A percentile compares a stretch with the other conserved stretches of the same genome.
Evolutionary conservation across 2,113 vertebrate species (phyloP).

Genomic region (Speoplatyrhinus poulsoni): DNA sequence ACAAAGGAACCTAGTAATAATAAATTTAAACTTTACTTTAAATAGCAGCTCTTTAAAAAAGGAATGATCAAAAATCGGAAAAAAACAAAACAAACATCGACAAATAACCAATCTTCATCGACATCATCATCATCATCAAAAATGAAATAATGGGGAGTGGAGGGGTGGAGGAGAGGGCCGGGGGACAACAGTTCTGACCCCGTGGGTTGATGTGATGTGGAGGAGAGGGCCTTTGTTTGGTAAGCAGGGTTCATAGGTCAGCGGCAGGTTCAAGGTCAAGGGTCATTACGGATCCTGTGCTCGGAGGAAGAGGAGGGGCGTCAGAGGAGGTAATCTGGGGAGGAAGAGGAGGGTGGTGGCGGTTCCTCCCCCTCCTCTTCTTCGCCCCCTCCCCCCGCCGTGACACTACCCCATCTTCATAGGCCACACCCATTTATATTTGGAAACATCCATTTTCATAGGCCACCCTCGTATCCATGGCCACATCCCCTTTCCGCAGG

Average conservation of each 20-base stretch:
- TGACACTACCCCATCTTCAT: no score
- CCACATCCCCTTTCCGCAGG: conserved; percentile 22
- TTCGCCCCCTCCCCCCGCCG: neutral
- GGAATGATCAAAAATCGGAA: conserved; percentile 66
- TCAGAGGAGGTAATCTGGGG: neutral
- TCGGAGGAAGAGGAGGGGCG: conserved; percentile 7
- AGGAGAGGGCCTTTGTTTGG: conserved; percentile 50
- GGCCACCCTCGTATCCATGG: conserved; percentile 22
- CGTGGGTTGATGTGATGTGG: conserved; percentile 37
- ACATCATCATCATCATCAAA: conserved; percentile 21
- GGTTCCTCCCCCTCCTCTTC: neutral
- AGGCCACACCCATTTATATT: no score
- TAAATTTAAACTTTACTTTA: conserved; percentile 54
- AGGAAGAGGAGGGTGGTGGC: neutral
- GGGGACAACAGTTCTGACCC: conserved; percentile 30
- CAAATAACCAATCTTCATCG: conserved; percentile 24
- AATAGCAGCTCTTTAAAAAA: conserved; percentile 79
- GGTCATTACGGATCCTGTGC: conserved; percentile 19
- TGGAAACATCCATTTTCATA: no score
- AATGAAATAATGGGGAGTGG: conserved; percentile 14
- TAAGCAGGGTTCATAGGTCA: conserved; percentile 59
- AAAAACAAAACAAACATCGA: conserved; percentile 51
- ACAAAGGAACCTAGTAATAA: conserved; percentile 45
- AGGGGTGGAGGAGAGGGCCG: conserved; percentile 29
- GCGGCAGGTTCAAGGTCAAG: conserved; percentile 40